Base-by-base conservation (phyloP, 1,140 invertebrate species). In the Reticulitermes speratus region DNA sequence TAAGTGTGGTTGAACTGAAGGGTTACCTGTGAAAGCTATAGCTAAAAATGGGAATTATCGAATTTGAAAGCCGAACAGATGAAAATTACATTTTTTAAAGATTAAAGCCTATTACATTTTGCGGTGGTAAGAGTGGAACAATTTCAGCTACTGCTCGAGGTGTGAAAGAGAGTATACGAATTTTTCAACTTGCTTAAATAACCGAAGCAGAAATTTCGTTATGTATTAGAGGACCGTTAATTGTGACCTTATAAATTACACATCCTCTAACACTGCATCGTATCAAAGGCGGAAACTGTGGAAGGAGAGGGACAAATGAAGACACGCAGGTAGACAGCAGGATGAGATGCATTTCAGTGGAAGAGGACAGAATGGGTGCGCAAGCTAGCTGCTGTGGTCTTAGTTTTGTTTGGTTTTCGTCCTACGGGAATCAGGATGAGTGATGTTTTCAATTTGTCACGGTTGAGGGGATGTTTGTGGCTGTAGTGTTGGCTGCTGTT, bases 381-480 rank as follows among this genome's bases (percentile, higher is more conserved):
- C 25, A 12, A 65, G 21, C 21, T 23, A 1, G 65, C 25, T n/a
- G 7, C 25, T 12, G 65, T 30, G 65, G 65, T 75, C n/a, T 75
- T 75, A 75, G 65, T 75, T 75, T 75, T 75, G 65, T 75, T 75
- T 75, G 65, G 65, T 75, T 75, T 75, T 75, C 65, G 65, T 75
- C 65, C 65, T 30, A 75, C 65, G 65, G 65, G 65, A 75, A 30
- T 75, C 65, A 30, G 65, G 65, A 75, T 75, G 65, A 75, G 65
- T 75, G 65, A 75, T 75, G 65, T 75, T 75, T 75, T 75, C 65
- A 75, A 75, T 75, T 75, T 75, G 65, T 75, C 65, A 75, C n/a
- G 65, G 65, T 75, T 75, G 25, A 75, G 65, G 65, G n/a, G 65
- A 75, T 75, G 65, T 30, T 75, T 75, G 65, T 75, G 65, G 65